phyloP scores from a whole-genome alignment of 2,888 invertebrate genomes.

The Sphecodes monilicornis region DNA sequence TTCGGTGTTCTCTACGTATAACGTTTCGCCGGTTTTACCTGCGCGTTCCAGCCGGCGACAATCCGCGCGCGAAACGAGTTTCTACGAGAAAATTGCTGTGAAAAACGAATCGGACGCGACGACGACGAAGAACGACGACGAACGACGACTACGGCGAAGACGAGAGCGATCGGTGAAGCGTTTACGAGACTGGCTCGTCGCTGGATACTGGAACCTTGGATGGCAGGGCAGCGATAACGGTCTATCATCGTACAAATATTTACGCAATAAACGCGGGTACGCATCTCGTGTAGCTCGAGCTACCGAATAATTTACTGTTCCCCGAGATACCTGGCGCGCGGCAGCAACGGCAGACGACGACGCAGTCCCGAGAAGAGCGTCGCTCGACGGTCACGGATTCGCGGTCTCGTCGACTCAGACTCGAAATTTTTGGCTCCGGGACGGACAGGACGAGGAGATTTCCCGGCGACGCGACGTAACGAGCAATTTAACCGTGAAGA shows the following conservation, averaged over 20 bases:
- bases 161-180: conserved; percentile 23
- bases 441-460: conserved; percentile 5
- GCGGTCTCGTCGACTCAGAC: conserved; percentile 1
- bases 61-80: background rate
- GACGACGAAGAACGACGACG: background rate
- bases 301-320: conserved; percentile 79
- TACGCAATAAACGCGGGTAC: conserved; percentile 79
- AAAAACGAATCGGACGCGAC: background rate
- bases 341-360: background rate
- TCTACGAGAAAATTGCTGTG: background rate
- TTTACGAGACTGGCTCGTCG: conserved; percentile 48
- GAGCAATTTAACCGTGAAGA: conserved; percentile 50
- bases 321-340: conserved; percentile 60
- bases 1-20: background rate
- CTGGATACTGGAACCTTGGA: conserved; percentile 68
- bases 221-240: conserved; percentile 71
- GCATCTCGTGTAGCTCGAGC: conserved; percentile 63
- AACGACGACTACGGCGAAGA: background rate
- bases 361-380: conserved; percentile 43
- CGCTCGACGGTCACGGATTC: conserved; percentile 41
- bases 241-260: conserved; percentile 80
- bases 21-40: background rate
- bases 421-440: background rate
- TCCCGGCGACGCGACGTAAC: conserved; percentile 46
- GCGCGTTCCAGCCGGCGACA: background rate